Evolutionary conservation across 1,140 invertebrate genomes (phyloP), one percentile per base, ranked within the genome.

Genomic region (Atopsyche davidsoni): DNA sequence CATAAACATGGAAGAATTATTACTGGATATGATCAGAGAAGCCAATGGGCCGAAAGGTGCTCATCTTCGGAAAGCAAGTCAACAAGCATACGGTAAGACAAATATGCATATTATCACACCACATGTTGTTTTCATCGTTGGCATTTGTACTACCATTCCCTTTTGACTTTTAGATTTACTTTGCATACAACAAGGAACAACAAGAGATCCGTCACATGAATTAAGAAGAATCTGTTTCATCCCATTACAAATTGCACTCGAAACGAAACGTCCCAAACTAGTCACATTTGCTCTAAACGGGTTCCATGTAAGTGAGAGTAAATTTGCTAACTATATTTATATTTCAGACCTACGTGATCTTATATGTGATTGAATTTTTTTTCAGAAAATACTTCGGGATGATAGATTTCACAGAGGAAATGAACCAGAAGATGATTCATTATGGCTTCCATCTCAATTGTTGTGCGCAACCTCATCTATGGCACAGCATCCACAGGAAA

Each of bases 381-480:
- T 67, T 4, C 65, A 94, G 91, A 87, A 87, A 80, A 83, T 94
- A 59, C 74, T 96, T 19, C 80, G 89, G 55, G 91, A 96, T 72
- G 87, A 92, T 63, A 77, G 89, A 51, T 94, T 95, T 63, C 90
- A 92, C 61, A 84, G 89, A n/a, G 84, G 86, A 4, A 85, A 90
- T 58, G 91, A 94, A 67, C 87, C 86, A 2, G 90, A 92, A 72
- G 87, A 91, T 66, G 91, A 94, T 68, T 90, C 88, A 1, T 71
- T 90, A 25, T 94, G 90, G 90, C 71, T 94, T 55, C 88, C 91
- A 9, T 87, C 89, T 2, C 92, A 96, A 68, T 75, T 96, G 31
- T 71, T 96, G 34, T 82, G 86, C 32, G 80, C 89, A 9, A 87
- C 92, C 44, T 80, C 82, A 35, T 86, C 86, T 1, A 85, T 92